A percentile compares a stretch with the other conserved stretches of the same genome.
Conservation (phyloP, 92 coral and sea anemone genomes). For the Palythoa grandis region DNA sequence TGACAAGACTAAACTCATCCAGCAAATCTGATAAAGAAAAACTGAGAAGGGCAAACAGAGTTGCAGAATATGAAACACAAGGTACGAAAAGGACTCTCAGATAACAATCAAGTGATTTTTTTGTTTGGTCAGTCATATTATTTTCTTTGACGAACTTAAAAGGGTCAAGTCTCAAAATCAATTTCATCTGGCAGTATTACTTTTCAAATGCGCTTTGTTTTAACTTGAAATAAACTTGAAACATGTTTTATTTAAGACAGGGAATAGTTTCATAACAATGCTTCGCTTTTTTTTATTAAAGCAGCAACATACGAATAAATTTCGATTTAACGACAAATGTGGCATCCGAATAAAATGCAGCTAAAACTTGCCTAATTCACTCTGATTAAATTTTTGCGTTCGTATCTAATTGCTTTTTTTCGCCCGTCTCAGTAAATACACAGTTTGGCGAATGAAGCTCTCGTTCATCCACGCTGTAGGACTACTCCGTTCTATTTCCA, state of each 20-base stretch:
- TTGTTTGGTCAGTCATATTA: constrained; percentile 11
- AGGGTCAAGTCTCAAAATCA: neutral
- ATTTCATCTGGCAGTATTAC: neutral
- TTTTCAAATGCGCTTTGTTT: too few relatives aligned
- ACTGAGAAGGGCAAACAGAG: constrained; percentile 28
- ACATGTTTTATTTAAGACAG: too few relatives aligned
- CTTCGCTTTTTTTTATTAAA: neutral
- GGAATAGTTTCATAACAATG: too few relatives aligned
- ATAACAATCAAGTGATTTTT: neutral
- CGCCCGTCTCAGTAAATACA: neutral
- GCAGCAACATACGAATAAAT: neutral
- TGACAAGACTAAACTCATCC: constrained; percentile 17
- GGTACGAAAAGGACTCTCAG: constrained; percentile 13
- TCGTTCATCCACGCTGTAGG: too few relatives aligned
- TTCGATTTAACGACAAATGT: neutral
- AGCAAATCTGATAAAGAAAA: constrained; percentile 27
- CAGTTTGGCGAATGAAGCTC: neutral
- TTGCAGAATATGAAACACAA: constrained; percentile 18
- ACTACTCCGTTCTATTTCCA: too few relatives aligned
- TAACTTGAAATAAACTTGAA: too few relatives aligned
- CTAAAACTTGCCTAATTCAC: too few relatives aligned
- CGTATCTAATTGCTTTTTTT: neutral
- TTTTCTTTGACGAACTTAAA: neutral
- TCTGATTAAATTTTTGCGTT: neutral
- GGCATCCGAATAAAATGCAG: too few relatives aligned